Base-by-base conservation (phyloP, 2,797 vertebrate genomes). In the Artibeus jamaicensis region DNA sequence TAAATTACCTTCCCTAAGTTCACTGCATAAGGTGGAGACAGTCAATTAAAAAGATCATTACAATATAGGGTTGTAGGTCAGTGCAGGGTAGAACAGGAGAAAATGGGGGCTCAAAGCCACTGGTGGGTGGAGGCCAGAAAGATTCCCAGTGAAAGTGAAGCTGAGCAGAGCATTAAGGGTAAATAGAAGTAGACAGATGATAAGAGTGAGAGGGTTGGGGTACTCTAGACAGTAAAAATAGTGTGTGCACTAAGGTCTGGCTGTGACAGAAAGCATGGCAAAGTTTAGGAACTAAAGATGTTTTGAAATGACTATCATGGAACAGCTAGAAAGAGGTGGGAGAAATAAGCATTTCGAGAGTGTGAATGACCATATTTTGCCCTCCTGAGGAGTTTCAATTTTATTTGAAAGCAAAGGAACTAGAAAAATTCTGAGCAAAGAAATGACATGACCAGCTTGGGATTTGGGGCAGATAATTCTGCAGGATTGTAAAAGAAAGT, bases 31-130 rank as follows among this genome's bases (percentile, higher is more conserved):
- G 22, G 37, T 88, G 32, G 53, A 93, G 76, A 86, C 32, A 91
- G 87, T 83, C 5, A 5, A 34, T 78, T 91, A 81, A 92, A 92
- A 19, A 67, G 62, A 50, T 82, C 88, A 93, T 93, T 95, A 79
- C 65, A 70, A 55, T 79, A 55, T 1, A 48, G 46, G 8, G 18
- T 46, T 85, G 86, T 78, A 95, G 83, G 44, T 59, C 86, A 74
- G n/a, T 19, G 6, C 48, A 39, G 34, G 21, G 12, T 62, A 70
- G 42, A 86, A 32, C 26, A 62, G n/a, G 50, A 82, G 37, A 62
- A 86, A 21, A 57, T 12, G 39, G 29, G 24, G 50, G 18, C 71
- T 94, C 89, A 83, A 44, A 89, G 53, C 42, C 79, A 26, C 55
- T 74, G 34, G 37, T 42, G 21, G 71, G 37, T 37, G 18, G 65